Percentiles rank a stretch among this genome's conserved stretches.
Conservation (phyloP, 1,140 invertebrate species). For the Conus betulinus region DNA sequence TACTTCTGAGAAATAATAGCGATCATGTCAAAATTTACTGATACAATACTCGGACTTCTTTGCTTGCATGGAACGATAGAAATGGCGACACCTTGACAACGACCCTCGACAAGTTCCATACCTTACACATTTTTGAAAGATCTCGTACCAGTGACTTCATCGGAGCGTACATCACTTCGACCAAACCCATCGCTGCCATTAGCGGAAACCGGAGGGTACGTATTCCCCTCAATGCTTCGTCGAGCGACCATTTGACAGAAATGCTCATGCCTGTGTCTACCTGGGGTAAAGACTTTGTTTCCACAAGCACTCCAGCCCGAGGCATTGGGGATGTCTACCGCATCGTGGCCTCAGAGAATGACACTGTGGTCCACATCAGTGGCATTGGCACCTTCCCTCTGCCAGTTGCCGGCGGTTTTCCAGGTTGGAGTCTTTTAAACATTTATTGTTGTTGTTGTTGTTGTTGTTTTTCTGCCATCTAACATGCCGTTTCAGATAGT, state of each 20-base stretch:
- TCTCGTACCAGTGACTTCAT: conserved; percentile 44
- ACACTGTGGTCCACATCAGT: conserved; percentile 42
- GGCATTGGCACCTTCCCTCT: conserved; percentile 6
- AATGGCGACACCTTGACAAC: conserved; percentile 41
- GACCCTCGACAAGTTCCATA: conserved; percentile 43
- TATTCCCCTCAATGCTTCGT: too few relatives aligned
- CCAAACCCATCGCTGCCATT: conserved; percentile 58
- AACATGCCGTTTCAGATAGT: too few relatives aligned
- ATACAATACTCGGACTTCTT: too few relatives aligned
- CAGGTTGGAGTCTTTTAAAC: neutral
- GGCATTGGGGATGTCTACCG: conserved; percentile 57
- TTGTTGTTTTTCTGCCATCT: too few relatives aligned
- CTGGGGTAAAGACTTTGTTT: conserved; percentile 63
- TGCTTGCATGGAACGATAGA: neutral
- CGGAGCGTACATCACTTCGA: conserved; percentile 53
- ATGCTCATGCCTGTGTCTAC: conserved; percentile 57
- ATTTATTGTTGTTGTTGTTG: too few relatives aligned
- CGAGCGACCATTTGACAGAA: conserved; percentile 54
- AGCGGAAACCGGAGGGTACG: conserved; percentile 47
- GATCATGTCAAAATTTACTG: too few relatives aligned
- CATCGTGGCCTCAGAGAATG: conserved; percentile 55
- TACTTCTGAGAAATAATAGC: too few relatives aligned
- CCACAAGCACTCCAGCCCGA: conserved; percentile 51
- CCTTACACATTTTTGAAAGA: too few relatives aligned
- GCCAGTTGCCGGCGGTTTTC: conserved; percentile 31